Evolutionary conservation across 2,797 vertebrate genomes (phyloP).

Genomic region (Chloroceryle inda): DNA sequence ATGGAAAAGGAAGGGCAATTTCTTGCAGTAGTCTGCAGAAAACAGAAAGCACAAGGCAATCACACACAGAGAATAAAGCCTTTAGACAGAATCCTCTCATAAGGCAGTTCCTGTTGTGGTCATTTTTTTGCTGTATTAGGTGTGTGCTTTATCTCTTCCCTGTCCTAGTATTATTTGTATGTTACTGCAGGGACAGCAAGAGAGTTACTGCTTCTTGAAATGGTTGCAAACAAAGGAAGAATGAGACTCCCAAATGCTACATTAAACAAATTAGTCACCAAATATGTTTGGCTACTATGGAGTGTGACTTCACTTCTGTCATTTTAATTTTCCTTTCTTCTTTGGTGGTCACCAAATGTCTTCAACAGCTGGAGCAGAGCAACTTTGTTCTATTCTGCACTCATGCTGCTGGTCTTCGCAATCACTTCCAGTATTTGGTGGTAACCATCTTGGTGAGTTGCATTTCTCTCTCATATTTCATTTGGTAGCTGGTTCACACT

Average conservation of each 20-base stretch:
- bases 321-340: not conserved
- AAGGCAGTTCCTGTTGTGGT: not conserved
- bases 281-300: not conserved
- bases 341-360: not conserved
- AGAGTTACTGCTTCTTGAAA: not conserved
- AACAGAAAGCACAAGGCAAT: not conserved
- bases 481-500: not conserved
- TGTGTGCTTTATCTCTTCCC: not conserved
- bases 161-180: not conserved
- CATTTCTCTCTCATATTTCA: not conserved
- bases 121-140: not conserved
- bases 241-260: not conserved
- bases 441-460: constrained; percentile 93
- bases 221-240: not conserved
- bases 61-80: not conserved
- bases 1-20: not conserved
- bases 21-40: not conserved
- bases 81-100: not conserved
- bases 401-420: constrained; percentile 88
- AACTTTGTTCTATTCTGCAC: constrained; percentile 98
- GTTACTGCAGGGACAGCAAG: not conserved
- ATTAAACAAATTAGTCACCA: not conserved
- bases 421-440: constrained; percentile 94
- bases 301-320: not conserved
- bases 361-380: constrained; percentile 91